phyloP scores from a whole-genome alignment of 2,113 vertebrate genomes.

The Brachyhypopomus occidentalis region DNA sequence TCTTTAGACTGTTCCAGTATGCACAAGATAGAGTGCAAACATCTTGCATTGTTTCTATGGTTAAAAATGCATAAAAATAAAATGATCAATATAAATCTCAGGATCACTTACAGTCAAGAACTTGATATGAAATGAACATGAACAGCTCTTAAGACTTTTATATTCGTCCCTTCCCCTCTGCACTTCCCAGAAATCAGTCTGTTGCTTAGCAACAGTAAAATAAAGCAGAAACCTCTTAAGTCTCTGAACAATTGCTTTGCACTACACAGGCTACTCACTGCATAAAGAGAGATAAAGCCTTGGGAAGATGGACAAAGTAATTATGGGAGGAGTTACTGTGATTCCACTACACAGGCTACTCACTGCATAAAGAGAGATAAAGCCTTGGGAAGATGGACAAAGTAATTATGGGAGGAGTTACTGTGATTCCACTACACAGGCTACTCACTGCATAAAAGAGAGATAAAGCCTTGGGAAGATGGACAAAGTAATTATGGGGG shows the following conservation, averaged over 20 bases:
- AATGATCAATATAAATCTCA: constrained; percentile 10
- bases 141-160: constrained; percentile 50
- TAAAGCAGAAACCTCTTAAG: constrained; percentile 64
- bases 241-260: constrained; percentile 56
- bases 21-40: neutral
- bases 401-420: constrained; percentile 23
- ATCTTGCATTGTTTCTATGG: neutral
- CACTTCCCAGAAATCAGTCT: constrained; percentile 59
- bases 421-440: constrained; percentile 1
- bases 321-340: constrained; percentile 22
- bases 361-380: constrained; percentile 7
- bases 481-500: constrained; percentile 17
- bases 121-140: constrained; percentile 36
- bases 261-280: constrained; percentile 40
- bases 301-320: neutral
- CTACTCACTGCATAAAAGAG: constrained; percentile 31
- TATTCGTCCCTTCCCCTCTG: constrained; percentile 49
- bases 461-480: neutral
- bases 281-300: neutral
- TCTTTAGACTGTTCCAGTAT: neutral
- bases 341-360: constrained; percentile 34
- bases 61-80: constrained; percentile 1
- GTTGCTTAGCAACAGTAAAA: constrained; percentile 81
- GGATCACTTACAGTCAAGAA: constrained; percentile 38
- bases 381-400: neutral